Conservation (phyloP, 2,888 invertebrate genomes). For the Oxytorus armatus region DNA sequence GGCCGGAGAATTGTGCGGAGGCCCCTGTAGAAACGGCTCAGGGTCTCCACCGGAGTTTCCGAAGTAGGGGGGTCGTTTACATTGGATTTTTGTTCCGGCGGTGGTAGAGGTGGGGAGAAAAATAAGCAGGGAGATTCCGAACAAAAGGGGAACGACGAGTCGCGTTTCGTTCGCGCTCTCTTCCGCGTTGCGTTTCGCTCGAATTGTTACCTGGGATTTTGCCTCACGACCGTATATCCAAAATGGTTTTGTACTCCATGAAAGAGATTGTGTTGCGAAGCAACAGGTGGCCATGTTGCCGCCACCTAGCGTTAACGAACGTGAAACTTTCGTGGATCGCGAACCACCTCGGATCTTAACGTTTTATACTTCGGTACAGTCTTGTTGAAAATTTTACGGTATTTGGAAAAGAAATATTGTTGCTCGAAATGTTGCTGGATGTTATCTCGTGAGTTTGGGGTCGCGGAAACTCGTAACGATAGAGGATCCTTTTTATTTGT, state of each 20-base stretch:
- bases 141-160: no score
- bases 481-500: no score
- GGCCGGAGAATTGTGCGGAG: conserved; percentile 51
- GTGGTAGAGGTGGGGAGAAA: conserved; percentile 53
- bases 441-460: no score
- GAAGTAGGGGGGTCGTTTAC: conserved; percentile 44
- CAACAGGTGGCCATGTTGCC: conserved; percentile 73
- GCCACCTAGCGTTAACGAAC: conserved; percentile 72
- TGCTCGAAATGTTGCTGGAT: no score
- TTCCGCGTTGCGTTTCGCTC: no score
- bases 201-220: no score
- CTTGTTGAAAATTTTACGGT: background rate
- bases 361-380: conserved; percentile 13
- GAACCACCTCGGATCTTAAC: conserved; percentile 51
- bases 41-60: conserved; percentile 52
- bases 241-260: no score
- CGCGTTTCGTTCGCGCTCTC: no score
- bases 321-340: conserved; percentile 58
- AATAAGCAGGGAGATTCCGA: no score
- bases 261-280: conserved; percentile 63
- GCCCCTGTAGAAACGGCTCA: conserved; percentile 51
- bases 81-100: conserved; percentile 13
- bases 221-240: no score
- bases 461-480: no score
- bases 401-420: background rate